Percentiles rank a stretch among this genome's conserved stretches.
phyloP scores from a whole-genome alignment of 30 jellyfish, hydroid and myxozoan genomes.

The Hydractinia symbiolongicarpus region DNA sequence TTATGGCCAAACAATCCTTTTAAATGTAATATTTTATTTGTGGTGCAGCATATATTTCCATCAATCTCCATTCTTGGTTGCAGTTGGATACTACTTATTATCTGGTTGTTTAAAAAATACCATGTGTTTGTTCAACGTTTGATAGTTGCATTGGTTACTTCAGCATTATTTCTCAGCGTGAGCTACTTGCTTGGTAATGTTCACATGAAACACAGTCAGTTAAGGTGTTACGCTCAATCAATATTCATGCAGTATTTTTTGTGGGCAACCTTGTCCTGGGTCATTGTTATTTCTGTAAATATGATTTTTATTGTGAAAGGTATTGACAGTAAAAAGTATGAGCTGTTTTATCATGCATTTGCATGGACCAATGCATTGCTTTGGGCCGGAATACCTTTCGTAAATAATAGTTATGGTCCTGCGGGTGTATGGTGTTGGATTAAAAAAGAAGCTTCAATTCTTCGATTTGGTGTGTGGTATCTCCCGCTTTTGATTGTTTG shows the following conservation, averaged over 20 bases:
- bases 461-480: constrained; percentile 60
- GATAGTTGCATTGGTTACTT: constrained; percentile 49
- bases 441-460: constrained; percentile 26
- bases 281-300: constrained; percentile 62
- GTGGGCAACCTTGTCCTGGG: constrained; percentile 94
- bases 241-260: constrained; percentile 83
- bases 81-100: constrained; percentile 45
- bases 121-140: constrained; percentile 63
- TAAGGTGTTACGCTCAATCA: constrained; percentile 75
- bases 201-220: constrained; percentile 39
- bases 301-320: constrained; percentile 41
- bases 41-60: constrained; percentile 13
- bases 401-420: constrained; percentile 82
- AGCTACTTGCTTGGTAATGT: constrained; percentile 75
- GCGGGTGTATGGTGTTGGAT: constrained; percentile 95
- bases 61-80: constrained; percentile 74
- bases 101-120: constrained; percentile 76
- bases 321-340: constrained; percentile 36
- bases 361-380: constrained; percentile 74
- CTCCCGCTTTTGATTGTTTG: neutral
- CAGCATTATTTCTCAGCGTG: constrained; percentile 74
- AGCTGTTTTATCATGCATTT: constrained; percentile 54
- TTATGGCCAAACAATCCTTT: constrained; percentile 67
- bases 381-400: constrained; percentile 79
- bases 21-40: constrained; percentile 44